Base-by-base conservation (phyloP, 2,888 invertebrate genomes). In the Dynastes grantii region DNA sequence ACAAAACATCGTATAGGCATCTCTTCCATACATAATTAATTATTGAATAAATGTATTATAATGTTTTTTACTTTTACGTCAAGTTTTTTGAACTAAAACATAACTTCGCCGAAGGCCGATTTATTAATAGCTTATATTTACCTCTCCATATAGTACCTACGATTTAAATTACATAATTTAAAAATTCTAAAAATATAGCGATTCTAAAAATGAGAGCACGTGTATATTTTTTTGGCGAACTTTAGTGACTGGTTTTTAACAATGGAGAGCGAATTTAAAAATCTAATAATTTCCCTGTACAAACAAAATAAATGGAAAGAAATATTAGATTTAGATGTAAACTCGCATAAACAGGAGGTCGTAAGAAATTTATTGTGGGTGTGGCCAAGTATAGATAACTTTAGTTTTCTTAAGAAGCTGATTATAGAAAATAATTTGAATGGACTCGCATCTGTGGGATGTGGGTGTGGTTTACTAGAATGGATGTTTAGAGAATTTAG, bases 381-480 rank as follows among this genome's bases (percentile, higher is more conserved):
- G 70, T 93, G 93, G 90, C 96, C 96, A 0, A 92, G 92, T 53
- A 90, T 92, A 81, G 88, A 90, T 1, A 93, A 94, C 86, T 90
- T 95, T 68, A 81, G 85, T 8, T 93, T 93, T 85, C 87, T 95
- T 0, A 89, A 90, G 81, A 83, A 87, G 3, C 85, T 89, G 68
- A 84, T 94, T 73, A 79, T 82, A 22, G 85, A 90, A 51, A 85
- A 91, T 22, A 81, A 88, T 4, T 89, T 93, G 82, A 85, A 87
- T 5, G 89, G 89, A 37, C 87, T 95, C 55, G 86, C 93, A 77
- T 95, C 95, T 82, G 88, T 96, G 51, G 96, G 96, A 0, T 96
- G 96, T 86, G 96, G 96, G 13, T 93, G 93, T 81, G 96, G 96
- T 0, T 88, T 96, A n/a, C 89, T 96, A 45, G 96, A 96, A 87